A percentile compares a stretch with the other conserved stretches of the same genome.
Conservation (phyloP, 2,113 vertebrate species). For the Spheniscus mendiculus region DNA sequence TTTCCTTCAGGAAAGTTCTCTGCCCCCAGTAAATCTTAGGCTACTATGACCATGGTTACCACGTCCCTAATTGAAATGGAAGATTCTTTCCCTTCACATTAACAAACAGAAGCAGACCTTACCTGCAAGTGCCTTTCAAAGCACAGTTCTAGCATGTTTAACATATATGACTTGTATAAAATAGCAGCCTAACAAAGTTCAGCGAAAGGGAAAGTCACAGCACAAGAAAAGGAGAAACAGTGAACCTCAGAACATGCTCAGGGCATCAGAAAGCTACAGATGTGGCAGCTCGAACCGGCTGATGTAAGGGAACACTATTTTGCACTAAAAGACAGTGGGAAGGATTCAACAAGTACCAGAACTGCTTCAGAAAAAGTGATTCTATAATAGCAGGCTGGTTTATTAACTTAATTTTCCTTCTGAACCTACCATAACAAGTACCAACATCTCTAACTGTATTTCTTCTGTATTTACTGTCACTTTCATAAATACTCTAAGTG, state of each 20-base stretch:
- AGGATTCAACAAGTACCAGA: neutral
- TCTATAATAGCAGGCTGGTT: neutral
- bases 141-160: neutral
- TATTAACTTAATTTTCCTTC: neutral
- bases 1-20: slow-evolving; percentile 11
- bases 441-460: neutral
- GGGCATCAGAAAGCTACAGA: neutral
- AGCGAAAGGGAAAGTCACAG: neutral
- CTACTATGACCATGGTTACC: neutral
- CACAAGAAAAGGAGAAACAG: neutral
- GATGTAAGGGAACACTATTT: neutral
- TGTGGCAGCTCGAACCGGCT: neutral
- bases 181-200: neutral
- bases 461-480: neutral
- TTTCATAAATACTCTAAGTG: neutral
- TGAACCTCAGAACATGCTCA: neutral
- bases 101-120: neutral
- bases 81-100: neutral
- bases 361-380: neutral
- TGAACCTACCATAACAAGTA: neutral
- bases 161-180: neutral
- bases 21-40: neutral
- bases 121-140: neutral
- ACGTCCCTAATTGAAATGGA: rapidly evolving
- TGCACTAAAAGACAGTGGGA: neutral